Conservation (phyloP, 2,888 invertebrate genomes). For the Acronicta leporina region DNA sequence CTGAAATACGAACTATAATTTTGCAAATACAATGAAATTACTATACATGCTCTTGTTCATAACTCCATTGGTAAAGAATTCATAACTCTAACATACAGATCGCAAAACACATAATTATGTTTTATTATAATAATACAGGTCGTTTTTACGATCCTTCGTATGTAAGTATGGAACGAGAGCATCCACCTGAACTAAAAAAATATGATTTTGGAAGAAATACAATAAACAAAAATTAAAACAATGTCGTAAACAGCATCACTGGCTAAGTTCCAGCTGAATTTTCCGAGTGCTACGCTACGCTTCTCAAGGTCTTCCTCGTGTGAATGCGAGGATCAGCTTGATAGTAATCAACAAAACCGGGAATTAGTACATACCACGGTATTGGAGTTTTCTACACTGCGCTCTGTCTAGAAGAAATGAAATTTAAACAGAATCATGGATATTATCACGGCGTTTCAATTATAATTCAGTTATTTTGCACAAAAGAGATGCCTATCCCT, state of each 20-base stretch:
- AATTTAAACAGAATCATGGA: conserved; percentile 11
- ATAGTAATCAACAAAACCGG: conserved; percentile 17
- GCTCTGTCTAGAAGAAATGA: conserved; percentile 39
- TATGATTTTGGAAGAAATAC: conserved; percentile 18
- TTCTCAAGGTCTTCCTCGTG: conserved; percentile 39
- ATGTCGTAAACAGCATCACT: conserved; percentile 44
- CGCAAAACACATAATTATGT: not conserved
- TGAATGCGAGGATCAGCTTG: conserved; percentile 17
- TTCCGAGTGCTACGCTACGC: conserved; percentile 21
- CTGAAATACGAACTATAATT: conserved; percentile 4
- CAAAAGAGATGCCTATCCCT: too few species aligned
- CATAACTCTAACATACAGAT: not conserved
- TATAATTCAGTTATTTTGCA: too few species aligned
- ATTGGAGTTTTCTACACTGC: conserved; percentile 23
- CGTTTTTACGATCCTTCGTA: too few species aligned
- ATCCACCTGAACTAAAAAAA: conserved; percentile 21
- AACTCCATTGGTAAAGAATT: not conserved
- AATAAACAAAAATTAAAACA: not conserved
- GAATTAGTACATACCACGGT: conserved; percentile 33
- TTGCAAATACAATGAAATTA: conserved; percentile 7
- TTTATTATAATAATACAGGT: too few species aligned
- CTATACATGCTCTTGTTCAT: not conserved
- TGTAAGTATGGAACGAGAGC: not conserved
- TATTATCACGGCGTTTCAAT: too few species aligned
- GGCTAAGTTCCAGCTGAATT: conserved; percentile 50